Evolutionary conservation across 64 coral and sea anemone genomes (phyloP), one percentile per base, ranked within the genome.

Genomic region (Hydrozoanthus tunicans): DNA sequence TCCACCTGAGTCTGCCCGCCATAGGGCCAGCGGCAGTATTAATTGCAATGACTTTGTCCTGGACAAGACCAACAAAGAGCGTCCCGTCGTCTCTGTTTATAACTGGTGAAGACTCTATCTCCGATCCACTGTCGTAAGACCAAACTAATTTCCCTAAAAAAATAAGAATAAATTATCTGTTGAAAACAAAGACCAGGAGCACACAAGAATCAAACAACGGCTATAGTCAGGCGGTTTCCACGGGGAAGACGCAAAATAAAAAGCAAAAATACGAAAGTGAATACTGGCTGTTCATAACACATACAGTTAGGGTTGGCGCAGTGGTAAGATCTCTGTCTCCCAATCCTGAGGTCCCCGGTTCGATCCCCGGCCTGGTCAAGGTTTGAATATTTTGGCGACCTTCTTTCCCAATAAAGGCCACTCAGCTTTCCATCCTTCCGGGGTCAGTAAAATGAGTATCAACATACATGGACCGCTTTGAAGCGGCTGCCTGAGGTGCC

Each of bases 21-120:
- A 96, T 55, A 74, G 95, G 95, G 9, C 95, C 95, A 57, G 76
- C 62, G 25, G 90, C 59, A 59, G 95, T 93, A 55, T 96, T 77
- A 1, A 96, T 63, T 4, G 95, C 95, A 85, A 96, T 86, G 70
- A 96, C 7, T 68, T 96, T 93, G 76, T 77, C 89, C 59, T 89
- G 91, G 69, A 96, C 90, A n/a, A 96, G 85, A 69, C 95, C 95
- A 56, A 96, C 89, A 54, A 81, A 96, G 3, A 96, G 89, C 24
- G 95, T 96, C 8, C 92, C 92, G 57, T 96, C 95, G 5, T 78
- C 66, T 72, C 59, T 86, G 26, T 92, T 96, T 24, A 96, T 57
- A 1, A 78, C 92, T 66, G 95, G 95, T 1, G 95, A 93, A 3
- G 92, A 96, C 83, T 96, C 95, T 3, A 96, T 86, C 64, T 96